Base-by-base conservation (phyloP, 2,797 vertebrate species). In the Semotilus atromaculatus region DNA sequence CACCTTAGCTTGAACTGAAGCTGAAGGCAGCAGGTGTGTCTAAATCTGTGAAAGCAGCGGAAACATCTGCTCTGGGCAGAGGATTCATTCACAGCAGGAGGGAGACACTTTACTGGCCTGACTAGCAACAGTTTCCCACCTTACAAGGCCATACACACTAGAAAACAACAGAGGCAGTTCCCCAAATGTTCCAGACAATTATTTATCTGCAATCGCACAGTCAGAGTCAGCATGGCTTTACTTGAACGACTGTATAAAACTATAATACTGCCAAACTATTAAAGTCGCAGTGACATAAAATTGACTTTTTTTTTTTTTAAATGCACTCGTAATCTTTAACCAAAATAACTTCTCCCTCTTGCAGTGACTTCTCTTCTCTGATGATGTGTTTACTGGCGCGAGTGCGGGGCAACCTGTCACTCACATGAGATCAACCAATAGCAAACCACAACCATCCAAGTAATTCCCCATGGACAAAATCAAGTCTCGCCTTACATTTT, bases 61-160 rank as follows among this genome's bases (percentile, higher is more conserved):
- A 77, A 85, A 83, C 83, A 81, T 88, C 85, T 88, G 83, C 88
- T 79, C 67, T 31, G 43, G 83, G 66, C 83, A 79, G 74, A 82
- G 21, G 73, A 88, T 55, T 11, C n/a, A 75, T 84, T 84, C 75
- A 23, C 80, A 68, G 77, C 62, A 62, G 40, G 77, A 71, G 75
- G 73, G 76, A 71, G 72, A 79, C 77, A 85, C 68, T 72, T 82
- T 43, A 85, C 19, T 38, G 71, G 36, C 73, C 79, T 51, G 19
- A 26, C 70, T 38, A 82, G 81, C 55, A 62, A 60, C 81, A 51
- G 43, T 21, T 38, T 67, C 60, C 72, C 58, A 75, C 72, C 72
- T 83, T 64, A 75, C 72, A 83, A 66, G 14, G 34, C 43, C 81
- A 75, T 64, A 76, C 23, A 62, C 55, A 34, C 36, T 31, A 36